Evolutionary conservation across 2,113 vertebrate genomes (phyloP), one percentile per base, ranked within the genome.

Genomic region (Cochlearius cochlearius): DNA sequence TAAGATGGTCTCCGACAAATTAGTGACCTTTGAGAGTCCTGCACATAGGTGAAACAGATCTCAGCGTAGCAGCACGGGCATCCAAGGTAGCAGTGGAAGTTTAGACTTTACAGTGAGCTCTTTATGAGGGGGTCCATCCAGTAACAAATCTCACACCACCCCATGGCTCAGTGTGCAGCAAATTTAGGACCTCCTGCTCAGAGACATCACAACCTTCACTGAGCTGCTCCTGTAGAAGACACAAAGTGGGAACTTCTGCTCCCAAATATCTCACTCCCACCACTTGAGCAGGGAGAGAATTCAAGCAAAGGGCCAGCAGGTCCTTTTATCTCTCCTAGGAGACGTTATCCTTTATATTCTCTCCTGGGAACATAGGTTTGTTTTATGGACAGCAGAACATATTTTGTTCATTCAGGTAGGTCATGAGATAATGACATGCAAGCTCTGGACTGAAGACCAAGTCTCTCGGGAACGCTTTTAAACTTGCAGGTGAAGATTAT

Each of bases 101-200:
- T 60, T 43, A 58, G 9, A 17, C 60, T 59, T 71, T 60, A 13
- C 16, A 45, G 34, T 7, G 58, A 22, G 17, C 18, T 87, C 22
- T 66, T 69, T 62, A 43, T 21, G 9, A 71, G 81, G 50, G 88
- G 32, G 19, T 84, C 77, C 26, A 25, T 27, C 39, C 63, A 47
- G 50, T 82, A 72, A 73, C 86, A 88, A 50, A 3, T 21, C 18
- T 85, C 49, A 59, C 32, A 25, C 9, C 8, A 55, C 22, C 80
- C 80, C 0, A 0, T 7, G 34, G 71, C 62, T 71, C 38, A 0
- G 0, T 18, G 52, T 25, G 45, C 1, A 60, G 30, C 16, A 66
- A 50, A 87, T 73, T 73, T 14, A 80, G 59, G 53, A 80, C 20
- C 53, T 36, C 16, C 16, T 63, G 22, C 63, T 59, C 1, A 0